Conservation (phyloP, 2,888 invertebrate species). For the Lochmaea crataegi region DNA sequence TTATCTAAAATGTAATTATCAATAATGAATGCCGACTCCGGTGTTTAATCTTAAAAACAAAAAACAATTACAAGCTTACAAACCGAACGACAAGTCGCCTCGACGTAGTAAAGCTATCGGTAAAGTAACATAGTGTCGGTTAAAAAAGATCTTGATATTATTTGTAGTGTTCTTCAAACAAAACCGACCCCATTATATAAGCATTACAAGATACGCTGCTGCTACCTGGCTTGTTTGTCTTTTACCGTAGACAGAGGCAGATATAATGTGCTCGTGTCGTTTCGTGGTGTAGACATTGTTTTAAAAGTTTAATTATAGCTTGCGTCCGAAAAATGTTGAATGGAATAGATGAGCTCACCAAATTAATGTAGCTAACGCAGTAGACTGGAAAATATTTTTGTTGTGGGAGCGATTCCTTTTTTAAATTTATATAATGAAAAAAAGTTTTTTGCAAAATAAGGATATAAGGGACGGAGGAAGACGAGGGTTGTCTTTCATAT, state of each 20-base stretch:
- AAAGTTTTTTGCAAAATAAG: no score
- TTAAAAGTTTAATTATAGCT: constrained; percentile 1
- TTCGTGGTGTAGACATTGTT: constrained; percentile 1
- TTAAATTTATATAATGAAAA: no score
- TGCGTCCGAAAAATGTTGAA: neutral
- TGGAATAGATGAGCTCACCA: neutral
- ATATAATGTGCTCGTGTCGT: neutral
- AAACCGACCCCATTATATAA: constrained; percentile 49
- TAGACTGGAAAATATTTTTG: no score
- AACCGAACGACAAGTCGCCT: constrained; percentile 24
- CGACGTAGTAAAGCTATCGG: constrained; percentile 19
- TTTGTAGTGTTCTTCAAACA: constrained; percentile 45
- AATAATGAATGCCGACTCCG: neutral
- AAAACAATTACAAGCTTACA: constrained; percentile 16
- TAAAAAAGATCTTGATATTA: constrained; percentile 39
- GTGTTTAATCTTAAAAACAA: neutral
- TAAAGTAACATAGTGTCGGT: constrained; percentile 28
- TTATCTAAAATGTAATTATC: neutral
- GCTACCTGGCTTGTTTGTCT: constrained; percentile 50
- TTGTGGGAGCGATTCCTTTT: no score
- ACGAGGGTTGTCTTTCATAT: no score
- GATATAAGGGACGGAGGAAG: no score
- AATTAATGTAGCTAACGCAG: no score
- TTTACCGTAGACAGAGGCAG: constrained; percentile 19
- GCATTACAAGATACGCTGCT: constrained; percentile 48